A percentile compares a stretch with the other conserved stretches of the same genome.
Evolutionary conservation across 2,888 invertebrate genomes (phyloP).

Genomic region (Catocala sponsa): DNA sequence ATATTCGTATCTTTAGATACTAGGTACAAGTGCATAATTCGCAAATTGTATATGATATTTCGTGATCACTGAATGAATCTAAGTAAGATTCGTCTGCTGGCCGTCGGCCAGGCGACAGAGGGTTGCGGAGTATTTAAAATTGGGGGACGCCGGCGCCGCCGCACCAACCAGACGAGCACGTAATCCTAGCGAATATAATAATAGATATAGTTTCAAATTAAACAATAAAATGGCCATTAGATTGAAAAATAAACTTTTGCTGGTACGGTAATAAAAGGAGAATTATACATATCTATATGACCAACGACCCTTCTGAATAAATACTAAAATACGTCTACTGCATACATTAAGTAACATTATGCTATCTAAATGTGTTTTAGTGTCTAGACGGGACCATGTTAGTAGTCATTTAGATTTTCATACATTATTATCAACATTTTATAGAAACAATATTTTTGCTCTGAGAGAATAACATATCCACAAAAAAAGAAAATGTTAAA

Average conservation of each 20-base stretch:
- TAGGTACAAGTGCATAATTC: neutral
- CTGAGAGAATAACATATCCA: neutral
- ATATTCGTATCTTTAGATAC: too few species aligned
- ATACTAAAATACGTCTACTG: neutral
- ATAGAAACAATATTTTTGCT: too few species aligned
- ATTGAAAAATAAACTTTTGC: neutral
- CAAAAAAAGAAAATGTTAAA: too few species aligned
- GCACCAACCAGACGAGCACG: conserved; percentile 31
- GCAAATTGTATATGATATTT: conserved; percentile 22
- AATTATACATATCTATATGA: too few species aligned
- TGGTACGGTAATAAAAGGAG: too few species aligned
- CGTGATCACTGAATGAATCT: conserved; percentile 51
- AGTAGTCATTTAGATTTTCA: too few species aligned
- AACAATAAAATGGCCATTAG: conserved; percentile 14
- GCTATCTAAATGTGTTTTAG: neutral
- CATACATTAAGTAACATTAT: too few species aligned
- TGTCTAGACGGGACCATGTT: conserved; percentile 4
- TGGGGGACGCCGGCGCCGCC: conserved; percentile 62
- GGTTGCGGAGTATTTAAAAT: conserved; percentile 41
- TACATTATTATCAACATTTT: too few species aligned
- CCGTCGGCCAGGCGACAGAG: conserved; percentile 55
- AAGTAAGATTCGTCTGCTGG: conserved; percentile 57
- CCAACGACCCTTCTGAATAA: too few species aligned
- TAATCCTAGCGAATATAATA: conserved; percentile 23
- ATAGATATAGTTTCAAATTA: conserved; percentile 9